A percentile compares a stretch with the other conserved stretches of the same genome.
Evolutionary conservation across 2,888 invertebrate species (phyloP).

Genomic region (Panopea generosa): DNA sequence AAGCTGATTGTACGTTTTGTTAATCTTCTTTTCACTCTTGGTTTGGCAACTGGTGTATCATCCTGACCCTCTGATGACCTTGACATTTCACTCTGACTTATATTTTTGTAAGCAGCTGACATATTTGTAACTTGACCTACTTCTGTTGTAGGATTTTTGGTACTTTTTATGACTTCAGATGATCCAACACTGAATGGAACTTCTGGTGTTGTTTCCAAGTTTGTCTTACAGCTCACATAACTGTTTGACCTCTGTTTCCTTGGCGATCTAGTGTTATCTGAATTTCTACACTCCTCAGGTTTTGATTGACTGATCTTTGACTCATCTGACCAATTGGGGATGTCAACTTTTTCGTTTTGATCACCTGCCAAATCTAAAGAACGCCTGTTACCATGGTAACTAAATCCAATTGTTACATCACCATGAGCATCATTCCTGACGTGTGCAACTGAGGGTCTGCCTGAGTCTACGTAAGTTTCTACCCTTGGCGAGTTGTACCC

Average conservation of each 20-base stretch:
- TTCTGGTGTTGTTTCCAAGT: no score
- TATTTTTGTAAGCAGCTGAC: not conserved
- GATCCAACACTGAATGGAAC: no score
- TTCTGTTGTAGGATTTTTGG: no score
- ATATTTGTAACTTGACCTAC: not conserved
- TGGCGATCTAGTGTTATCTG: no score
- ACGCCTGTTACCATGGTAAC: no score
- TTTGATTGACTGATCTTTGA: not conserved
- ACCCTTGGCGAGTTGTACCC: slow-evolving; percentile 37
- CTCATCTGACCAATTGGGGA: no score
- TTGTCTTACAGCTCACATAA: no score
- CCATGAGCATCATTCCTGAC: slow-evolving; percentile 10
- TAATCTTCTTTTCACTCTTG: slow-evolving; percentile 29
- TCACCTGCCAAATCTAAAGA: no score
- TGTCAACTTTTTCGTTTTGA: no score
- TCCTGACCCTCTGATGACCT: not conserved
- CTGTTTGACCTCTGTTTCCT: no score
- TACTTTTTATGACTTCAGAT: no score
- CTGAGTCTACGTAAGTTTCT: slow-evolving; percentile 23
- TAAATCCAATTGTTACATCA: no score
- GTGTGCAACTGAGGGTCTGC: slow-evolving; percentile 3
- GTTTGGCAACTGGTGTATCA: slow-evolving; percentile 24
- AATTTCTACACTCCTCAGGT: not conserved
- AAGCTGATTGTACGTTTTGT: slow-evolving; percentile 46
- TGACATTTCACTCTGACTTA: not conserved